A percentile compares a stretch with the other conserved stretches of the same genome.
These are phyloP conservation scores for Cephalotes varians DNA, from an alignment of 2,888 invertebrate genomes.

Conservation along the genomic window DNA sequence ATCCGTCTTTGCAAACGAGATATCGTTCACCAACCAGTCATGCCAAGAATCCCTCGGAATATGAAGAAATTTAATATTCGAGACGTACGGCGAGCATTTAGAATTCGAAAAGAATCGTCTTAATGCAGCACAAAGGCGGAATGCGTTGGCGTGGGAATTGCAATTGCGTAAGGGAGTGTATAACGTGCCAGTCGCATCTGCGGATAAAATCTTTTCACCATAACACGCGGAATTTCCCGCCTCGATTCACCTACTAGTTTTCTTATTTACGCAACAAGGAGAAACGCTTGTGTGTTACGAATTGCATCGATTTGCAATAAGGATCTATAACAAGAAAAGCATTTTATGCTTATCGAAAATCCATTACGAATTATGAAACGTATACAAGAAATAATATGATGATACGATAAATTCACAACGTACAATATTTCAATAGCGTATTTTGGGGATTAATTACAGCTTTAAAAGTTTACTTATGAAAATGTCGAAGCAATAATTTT, in stretches of 20 bases:
- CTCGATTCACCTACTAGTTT: not conserved
- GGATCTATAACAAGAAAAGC: not conserved
- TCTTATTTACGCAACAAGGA: not conserved
- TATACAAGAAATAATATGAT: too few relatives aligned
- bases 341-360: not conserved
- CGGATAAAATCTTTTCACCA: conserved; percentile 10
- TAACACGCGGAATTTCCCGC: not conserved
- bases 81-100: conserved; percentile 1
- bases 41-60: conserved; percentile 9
- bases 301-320: not conserved
- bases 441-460: not conserved
- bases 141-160: conserved; percentile 17
- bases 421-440: not conserved
- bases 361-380: not conserved
- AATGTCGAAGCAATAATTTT: not conserved
- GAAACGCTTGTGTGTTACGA: not conserved
- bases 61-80: conserved; percentile 32
- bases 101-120: conserved; percentile 19
- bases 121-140: conserved; percentile 13
- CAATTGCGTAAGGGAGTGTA: conserved; percentile 19
- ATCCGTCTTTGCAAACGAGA: conserved; percentile 8
- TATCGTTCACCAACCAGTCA: not conserved
- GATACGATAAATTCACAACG: not conserved
- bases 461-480: not conserved
- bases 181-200: conserved; percentile 24